Percentiles rank a stretch among this genome's conserved stretches.
Evolutionary conservation across 1,140 invertebrate species (phyloP).

Genomic region (Pararge aegeria): DNA sequence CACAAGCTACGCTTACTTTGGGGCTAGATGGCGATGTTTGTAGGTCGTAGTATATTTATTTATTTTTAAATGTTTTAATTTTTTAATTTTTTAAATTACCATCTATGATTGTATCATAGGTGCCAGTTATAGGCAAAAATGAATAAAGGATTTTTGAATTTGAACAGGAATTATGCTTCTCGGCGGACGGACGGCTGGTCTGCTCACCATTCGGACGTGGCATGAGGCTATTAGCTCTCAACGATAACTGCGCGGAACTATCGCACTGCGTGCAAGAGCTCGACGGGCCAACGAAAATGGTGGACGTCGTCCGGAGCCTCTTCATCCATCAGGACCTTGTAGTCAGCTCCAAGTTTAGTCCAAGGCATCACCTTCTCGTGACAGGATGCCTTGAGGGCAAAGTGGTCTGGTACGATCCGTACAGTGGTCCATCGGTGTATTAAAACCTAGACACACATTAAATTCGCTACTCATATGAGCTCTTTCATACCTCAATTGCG

Average conservation of each 20-base stretch:
- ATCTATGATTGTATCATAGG: too few relatives aligned
- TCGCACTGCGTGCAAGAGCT: constrained; percentile 83
- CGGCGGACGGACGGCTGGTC: constrained; percentile 91
- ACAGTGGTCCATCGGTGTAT: constrained; percentile 58
- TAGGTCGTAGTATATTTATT: too few relatives aligned
- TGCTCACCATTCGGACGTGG: constrained; percentile 94
- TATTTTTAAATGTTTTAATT: too few relatives aligned
- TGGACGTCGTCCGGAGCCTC: constrained; percentile 84
- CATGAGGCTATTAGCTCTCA: constrained; percentile 90
- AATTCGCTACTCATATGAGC: constrained; percentile 8
- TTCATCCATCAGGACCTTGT: constrained; percentile 90
- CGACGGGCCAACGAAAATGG: constrained; percentile 58
- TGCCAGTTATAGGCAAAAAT: too few relatives aligned
- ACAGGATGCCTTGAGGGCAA: constrained; percentile 93
- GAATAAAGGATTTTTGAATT: too few relatives aligned
- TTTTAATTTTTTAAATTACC: too few relatives aligned
- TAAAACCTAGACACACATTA: constrained; percentile 43
- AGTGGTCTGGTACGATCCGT: constrained; percentile 94
- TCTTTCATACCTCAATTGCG: constrained; percentile 5
- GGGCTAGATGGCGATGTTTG: too few relatives aligned
- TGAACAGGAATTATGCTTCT: constrained; percentile 92
- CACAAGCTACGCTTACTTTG: too few relatives aligned
- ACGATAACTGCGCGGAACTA: constrained; percentile 88
- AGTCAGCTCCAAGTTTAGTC: constrained; percentile 95
- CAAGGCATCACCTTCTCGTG: constrained; percentile 90